A percentile compares a stretch with the other conserved stretches of the same genome.
phyloP scores from a whole-genome alignment of 2,888 invertebrate species.

The Spodoptera littoralis region DNA sequence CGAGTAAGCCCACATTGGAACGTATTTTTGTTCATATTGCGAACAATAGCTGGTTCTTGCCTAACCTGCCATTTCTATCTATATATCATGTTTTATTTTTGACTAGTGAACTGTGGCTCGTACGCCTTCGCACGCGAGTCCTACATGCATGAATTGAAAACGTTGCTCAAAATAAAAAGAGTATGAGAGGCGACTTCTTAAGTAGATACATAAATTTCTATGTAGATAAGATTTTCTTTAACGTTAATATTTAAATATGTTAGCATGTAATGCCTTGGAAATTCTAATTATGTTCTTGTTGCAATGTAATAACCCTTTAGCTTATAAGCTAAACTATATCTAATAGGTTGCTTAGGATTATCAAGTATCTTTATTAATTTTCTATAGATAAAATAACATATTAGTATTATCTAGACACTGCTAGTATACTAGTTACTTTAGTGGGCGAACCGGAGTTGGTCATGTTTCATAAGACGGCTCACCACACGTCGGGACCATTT shows the following conservation, averaged over 20 bases:
- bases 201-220: constrained; percentile 14
- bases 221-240: constrained; percentile 27
- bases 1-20: constrained; percentile 53
- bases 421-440: constrained; percentile 18
- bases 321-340: too few species aligned
- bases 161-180: constrained; percentile 26
- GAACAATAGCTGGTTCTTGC: constrained; percentile 38
- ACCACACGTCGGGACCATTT: constrained; percentile 50
- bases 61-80: constrained; percentile 25
- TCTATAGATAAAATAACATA: too few species aligned
- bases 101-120: constrained; percentile 33
- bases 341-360: too few species aligned
- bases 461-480: constrained; percentile 49
- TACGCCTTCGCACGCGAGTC: constrained; percentile 37
- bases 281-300: too few species aligned
- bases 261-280: too few species aligned
- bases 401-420: too few species aligned
- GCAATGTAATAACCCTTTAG: too few species aligned
- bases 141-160: constrained; percentile 45
- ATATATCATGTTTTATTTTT: constrained; percentile 42
- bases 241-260: neutral
- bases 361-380: too few species aligned
- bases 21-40: constrained; percentile 53
- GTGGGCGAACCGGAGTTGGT: constrained; percentile 22
- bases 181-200: constrained; percentile 15